Evolutionary conservation across 1,140 invertebrate genomes (phyloP).

Genomic region (Triops longicaudatus): DNA sequence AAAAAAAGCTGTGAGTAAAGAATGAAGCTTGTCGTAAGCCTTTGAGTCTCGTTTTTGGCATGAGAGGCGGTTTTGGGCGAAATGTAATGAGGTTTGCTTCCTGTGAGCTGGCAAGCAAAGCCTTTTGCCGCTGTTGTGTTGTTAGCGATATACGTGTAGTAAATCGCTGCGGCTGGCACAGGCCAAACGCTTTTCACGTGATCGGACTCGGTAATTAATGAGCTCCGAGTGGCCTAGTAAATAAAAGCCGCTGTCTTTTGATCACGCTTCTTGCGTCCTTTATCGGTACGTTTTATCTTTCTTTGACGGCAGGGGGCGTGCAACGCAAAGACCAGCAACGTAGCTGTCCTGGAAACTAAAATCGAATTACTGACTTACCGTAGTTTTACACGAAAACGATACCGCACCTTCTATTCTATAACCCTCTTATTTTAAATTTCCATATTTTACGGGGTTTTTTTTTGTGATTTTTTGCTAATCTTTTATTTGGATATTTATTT

Average conservation of each 20-base stretch:
- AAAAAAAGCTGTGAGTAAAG: no score
- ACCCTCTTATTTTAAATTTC: not conserved
- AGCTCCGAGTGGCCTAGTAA: not conserved
- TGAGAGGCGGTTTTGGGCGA: not conserved
- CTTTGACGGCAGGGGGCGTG: not conserved
- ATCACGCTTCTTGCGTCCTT: not conserved
- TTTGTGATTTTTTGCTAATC: no score
- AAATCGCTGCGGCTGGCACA: not conserved
- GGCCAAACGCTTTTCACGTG: not conserved
- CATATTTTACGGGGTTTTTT: no score
- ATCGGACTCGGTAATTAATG: slow-evolving; percentile 9
- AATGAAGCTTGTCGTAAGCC: not conserved
- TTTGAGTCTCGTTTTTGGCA: not conserved
- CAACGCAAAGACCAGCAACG: not conserved
- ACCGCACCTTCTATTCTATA: not conserved
- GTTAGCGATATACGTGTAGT: not conserved
- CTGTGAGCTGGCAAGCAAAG: not conserved
- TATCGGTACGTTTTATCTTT: not conserved
- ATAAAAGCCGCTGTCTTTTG: not conserved
- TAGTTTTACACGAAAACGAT: not conserved
- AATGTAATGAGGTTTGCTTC: not conserved
- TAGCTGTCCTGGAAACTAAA: not conserved
- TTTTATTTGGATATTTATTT: no score
- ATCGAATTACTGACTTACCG: not conserved
- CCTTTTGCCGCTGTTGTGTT: not conserved